Conservation (phyloP, 2,888 invertebrate species). For the Drosophila aldrichi region DNA sequence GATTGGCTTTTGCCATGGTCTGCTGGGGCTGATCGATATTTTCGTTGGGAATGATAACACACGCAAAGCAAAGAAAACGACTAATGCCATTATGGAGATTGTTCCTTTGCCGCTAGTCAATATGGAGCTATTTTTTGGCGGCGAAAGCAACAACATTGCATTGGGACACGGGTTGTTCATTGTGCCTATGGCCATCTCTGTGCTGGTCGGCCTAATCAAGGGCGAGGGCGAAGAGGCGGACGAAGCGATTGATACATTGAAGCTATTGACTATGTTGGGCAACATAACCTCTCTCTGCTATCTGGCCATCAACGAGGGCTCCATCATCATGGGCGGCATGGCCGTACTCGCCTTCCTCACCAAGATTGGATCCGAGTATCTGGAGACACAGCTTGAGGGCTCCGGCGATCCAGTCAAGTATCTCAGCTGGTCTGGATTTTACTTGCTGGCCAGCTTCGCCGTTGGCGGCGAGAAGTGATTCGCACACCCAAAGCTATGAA, state of each 20-base stretch:
- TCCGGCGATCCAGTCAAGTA: conserved; percentile 40
- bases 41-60: conserved; percentile 18
- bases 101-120: conserved; percentile 75
- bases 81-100: conserved; percentile 62
- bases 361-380: conserved; percentile 59
- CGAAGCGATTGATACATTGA: conserved; percentile 46
- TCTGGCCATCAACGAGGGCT: conserved; percentile 72
- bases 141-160: conserved; percentile 66
- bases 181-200: conserved; percentile 68
- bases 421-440: conserved; percentile 61
- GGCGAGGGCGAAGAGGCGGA: conserved; percentile 4
- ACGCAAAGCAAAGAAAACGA: conserved; percentile 26
- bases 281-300: conserved; percentile 75
- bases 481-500: not conserved
- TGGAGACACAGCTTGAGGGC: conserved; percentile 35
- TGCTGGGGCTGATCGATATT: conserved; percentile 55
- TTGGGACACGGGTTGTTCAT: conserved; percentile 77
- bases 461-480: conserved; percentile 44
- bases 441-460: conserved; percentile 37
- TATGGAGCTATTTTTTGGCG: conserved; percentile 64
- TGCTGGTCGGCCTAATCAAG: conserved; percentile 40
- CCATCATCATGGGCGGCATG: conserved; percentile 64
- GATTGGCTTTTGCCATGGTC: conserved; percentile 74
- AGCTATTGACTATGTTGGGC: conserved; percentile 72
- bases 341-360: conserved; percentile 67